Evolutionary conservation across 2,113 vertebrate genomes (phyloP).

Genomic region (Pterocles orientalis): DNA sequence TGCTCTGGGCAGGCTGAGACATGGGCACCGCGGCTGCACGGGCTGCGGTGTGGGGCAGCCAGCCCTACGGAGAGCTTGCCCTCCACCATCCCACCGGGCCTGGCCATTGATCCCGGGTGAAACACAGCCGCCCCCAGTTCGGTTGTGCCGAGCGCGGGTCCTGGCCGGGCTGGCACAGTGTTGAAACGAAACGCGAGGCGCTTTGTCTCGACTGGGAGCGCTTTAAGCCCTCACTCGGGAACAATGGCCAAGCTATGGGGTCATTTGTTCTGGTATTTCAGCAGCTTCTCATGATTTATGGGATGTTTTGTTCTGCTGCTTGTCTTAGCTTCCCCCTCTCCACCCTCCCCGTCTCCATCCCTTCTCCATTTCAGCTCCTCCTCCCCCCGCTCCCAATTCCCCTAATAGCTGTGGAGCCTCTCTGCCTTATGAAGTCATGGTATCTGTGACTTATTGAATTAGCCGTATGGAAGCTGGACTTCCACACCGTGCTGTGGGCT

Average conservation of each 20-base stretch:
- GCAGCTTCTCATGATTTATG: conserved; percentile 72
- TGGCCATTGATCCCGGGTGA: accelerated
- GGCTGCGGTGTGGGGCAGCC: neutral
- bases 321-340: conserved; percentile 62
- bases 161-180: neutral
- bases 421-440: conserved; percentile 63
- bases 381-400: conserved; percentile 52
- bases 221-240: conserved; percentile 43
- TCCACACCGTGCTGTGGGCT: neutral
- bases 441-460: conserved; percentile 68
- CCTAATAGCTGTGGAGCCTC: conserved; percentile 72
- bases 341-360: conserved; percentile 59
- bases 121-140: accelerated
- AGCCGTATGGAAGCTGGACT: conserved; percentile 17
- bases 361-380: conserved; percentile 63
- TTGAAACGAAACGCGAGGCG: conserved; percentile 15
- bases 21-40: accelerated
- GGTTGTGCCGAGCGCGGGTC: neutral
- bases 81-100: accelerated
- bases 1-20: neutral
- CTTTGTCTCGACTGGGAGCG: conserved; percentile 53
- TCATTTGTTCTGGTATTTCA: conserved; percentile 75
- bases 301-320: conserved; percentile 74
- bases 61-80: accelerated
- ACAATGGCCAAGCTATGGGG: conserved; percentile 72